Evolutionary conservation across 2,113 vertebrate species (phyloP).

Genomic region (Lagopus muta): DNA sequence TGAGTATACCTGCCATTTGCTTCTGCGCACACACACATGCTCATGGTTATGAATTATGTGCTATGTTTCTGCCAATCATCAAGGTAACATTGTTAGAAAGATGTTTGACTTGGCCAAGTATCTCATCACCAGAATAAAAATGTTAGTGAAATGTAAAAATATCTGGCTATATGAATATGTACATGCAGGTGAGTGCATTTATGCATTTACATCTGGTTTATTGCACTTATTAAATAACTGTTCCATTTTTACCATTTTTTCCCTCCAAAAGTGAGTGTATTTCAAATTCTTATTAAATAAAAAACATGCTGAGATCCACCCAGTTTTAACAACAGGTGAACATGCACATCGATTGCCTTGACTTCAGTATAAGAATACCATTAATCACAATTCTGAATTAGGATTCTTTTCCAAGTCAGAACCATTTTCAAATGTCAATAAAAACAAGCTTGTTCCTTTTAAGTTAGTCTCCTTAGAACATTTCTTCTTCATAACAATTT

Average conservation of each 20-base stretch:
- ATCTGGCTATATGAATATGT: not conserved
- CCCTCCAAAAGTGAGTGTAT: not conserved
- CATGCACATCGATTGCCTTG: not conserved
- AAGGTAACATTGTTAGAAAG: not conserved
- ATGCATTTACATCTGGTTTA: not conserved
- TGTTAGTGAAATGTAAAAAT: not conserved
- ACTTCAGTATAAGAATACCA: not conserved
- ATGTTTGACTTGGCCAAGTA: not conserved
- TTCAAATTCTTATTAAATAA: not conserved
- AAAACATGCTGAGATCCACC: not conserved
- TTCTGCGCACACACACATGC: not conserved
- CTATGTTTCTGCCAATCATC: not conserved
- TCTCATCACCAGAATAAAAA: not conserved
- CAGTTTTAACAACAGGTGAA: not conserved
- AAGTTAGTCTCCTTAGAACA: not conserved
- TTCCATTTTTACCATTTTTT: not conserved
- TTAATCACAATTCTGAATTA: not conserved
- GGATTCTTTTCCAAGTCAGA: not conserved
- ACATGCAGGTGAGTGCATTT: not conserved
- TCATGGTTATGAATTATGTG: not conserved
- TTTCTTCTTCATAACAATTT: not conserved
- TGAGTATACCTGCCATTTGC: not conserved
- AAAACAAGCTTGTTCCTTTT: not conserved
- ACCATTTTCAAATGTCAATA: not conserved
- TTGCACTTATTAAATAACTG: not conserved